Base-by-base conservation (phyloP, 2,113 vertebrate species). In the Oriolus oriolus region DNA sequence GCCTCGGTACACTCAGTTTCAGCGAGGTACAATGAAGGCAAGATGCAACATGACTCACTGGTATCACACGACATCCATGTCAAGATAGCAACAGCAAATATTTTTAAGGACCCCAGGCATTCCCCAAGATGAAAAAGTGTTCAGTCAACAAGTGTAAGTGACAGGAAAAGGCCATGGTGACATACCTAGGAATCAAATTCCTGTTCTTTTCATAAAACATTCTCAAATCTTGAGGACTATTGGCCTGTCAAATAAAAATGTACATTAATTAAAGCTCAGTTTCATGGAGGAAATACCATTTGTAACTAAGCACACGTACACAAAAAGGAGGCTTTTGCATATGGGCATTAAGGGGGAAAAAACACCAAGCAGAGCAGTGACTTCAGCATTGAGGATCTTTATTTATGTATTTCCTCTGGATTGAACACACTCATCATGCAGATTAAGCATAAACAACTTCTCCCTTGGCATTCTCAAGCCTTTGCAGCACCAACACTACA, bases 121-220 rank as follows among this genome's bases (percentile, higher is more conserved):
- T 90, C 85, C 71, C 83, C 70, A 78, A 88, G 75, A 84, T 30
- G 60, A 66, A 70, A 66, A 91, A 79, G 68, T 52, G 76, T 70
- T 83, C 64, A 94, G 26, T 83, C 82, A 94, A 81, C 66, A 85
- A 94, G n/a, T 17, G 2, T 13, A 77, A 87, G 53, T 10, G 47
- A 83, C 74, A 96, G 68, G 44, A 94, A 94, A 85, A 88, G 64
- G 75, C 44, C 79, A 64, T 0, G 4, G 52, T 92, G 75, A 98
- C 98, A 93, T 98, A 99, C 99, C 98, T 99, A 90, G 99, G 99
- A 92, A 99, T 98, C 86, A 99, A 98, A 90, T 97, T 99, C 94
- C 99, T 99, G 97, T 99, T 99, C 97, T 99, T 99, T 95, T 99
- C 99, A 97, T 99, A 99, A 97, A 99, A 99, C 98, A 99, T 98